These are phyloP conservation scores for Drosophila diplacantha DNA, from an alignment of 2,888 invertebrate species.

Conservation along the genomic window DNA sequence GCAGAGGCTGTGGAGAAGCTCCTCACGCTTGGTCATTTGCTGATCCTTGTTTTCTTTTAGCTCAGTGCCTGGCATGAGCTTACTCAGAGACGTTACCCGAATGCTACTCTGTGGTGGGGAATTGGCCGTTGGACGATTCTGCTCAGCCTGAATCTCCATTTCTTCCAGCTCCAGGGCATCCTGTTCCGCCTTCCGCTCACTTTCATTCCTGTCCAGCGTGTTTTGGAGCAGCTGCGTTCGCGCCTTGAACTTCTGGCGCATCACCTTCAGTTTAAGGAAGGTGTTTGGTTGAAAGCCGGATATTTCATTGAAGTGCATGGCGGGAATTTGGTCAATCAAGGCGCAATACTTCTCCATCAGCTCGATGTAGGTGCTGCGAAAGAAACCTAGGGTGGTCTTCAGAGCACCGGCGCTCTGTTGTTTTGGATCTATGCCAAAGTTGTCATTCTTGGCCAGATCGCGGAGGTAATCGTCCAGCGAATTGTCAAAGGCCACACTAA, in stretches of 20 bases:
- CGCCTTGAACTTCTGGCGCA: conserved; percentile 81
- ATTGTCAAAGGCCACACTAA: conserved; percentile 70
- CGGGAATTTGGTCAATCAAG: conserved; percentile 83
- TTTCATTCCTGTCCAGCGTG: conserved; percentile 64
- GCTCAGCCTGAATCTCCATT: conserved; percentile 60
- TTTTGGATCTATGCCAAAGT: conserved; percentile 57
- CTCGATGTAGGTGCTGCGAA: conserved; percentile 80
- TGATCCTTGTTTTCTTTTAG: not conserved
- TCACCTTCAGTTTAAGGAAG: conserved; percentile 80
- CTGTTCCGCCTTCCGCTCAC: conserved; percentile 36
- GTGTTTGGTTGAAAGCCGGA: conserved; percentile 81
- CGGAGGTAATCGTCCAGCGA: conserved; percentile 67
- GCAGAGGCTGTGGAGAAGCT: not conserved
- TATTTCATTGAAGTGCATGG: conserved; percentile 81
- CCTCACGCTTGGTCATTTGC: not conserved
- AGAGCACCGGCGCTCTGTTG: conserved; percentile 59
- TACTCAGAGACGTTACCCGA: not conserved
- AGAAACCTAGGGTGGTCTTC: conserved; percentile 58
- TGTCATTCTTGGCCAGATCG: conserved; percentile 68
- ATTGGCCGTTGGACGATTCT: conserved; percentile 12
- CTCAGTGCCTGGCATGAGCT: not conserved
- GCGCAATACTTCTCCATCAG: conserved; percentile 82
- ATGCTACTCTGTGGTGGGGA: not conserved
- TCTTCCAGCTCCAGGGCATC: conserved; percentile 70
- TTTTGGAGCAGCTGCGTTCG: conserved; percentile 78